phyloP scores from a whole-genome alignment of 2,797 vertebrate genomes.

The Cossypha polioptera region DNA sequence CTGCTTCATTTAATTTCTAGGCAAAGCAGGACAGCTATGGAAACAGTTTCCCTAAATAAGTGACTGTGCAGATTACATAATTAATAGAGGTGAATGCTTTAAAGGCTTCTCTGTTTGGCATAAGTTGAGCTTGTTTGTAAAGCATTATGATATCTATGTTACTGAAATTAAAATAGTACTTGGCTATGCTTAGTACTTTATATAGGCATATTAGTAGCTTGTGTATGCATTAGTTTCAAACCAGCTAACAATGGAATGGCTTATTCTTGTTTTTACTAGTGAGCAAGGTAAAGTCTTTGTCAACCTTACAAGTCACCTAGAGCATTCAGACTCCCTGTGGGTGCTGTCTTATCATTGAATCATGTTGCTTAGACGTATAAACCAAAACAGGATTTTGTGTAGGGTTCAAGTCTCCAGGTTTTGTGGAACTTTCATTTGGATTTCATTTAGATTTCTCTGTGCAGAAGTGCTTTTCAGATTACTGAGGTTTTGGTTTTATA shows the following conservation, averaged over 20 bases:
- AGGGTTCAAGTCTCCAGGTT: neutral
- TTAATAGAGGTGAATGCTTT: neutral
- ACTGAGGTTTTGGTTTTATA: neutral
- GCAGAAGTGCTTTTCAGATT: neutral
- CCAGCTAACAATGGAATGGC: neutral
- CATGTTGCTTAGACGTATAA: fast-evolving
- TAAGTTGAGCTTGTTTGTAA: neutral
- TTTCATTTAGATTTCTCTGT: neutral
- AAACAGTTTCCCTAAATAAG: neutral
- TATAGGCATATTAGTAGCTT: neutral
- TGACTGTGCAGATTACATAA: neutral
- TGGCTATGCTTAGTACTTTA: neutral
- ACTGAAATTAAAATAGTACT: neutral
- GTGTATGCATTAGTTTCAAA: neutral
- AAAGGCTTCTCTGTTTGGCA: neutral
- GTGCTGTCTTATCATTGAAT: neutral
- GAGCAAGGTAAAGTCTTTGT: neutral
- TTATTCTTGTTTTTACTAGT: neutral
- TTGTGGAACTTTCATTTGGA: neutral
- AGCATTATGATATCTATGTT: neutral
- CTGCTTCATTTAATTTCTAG: neutral
- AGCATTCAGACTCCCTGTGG: neutral
- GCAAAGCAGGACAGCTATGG: neutral
- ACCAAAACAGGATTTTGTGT: neutral
- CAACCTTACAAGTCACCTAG: neutral